Evolutionary conservation across 1,140 invertebrate species (phyloP), one percentile per base, ranked within the genome.

Genomic region (Triops cancriformis): DNA sequence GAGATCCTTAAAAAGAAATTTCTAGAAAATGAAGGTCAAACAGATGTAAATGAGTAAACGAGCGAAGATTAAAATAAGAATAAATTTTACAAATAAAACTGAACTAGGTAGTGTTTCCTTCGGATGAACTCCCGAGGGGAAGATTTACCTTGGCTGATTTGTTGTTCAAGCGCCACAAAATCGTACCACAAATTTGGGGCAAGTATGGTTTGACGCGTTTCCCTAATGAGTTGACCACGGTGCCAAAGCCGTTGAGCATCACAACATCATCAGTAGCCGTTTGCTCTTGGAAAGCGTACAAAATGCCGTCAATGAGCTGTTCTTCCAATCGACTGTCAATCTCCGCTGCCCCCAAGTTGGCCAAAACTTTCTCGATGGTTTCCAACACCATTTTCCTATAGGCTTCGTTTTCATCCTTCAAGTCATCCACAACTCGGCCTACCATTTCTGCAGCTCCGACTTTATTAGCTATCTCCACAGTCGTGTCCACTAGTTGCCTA

Each of bases 321-420:
- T 99, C 98, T 85, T 99, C 98, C 0, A 99, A 86, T 72, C 97
- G 88, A 0, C 95, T 97, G 85, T 99, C 98, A 74, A 99, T 98
- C 84, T 99, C 98, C 0, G 96, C 94, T 0, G 97, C 97, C 43
- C 98, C 98, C 26, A 99, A 87, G 85, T 98, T 97, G 7, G 93
- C 94, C 90, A 99, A 96, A 78, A 99, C 95, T 85, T 99, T 99
- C 84, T 99, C 98, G 80, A 99, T 99, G 0, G 96, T 99, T 85
- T 99, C 98, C 96, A 99, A 99, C 0, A 99, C 98, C 98, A 99
- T 99, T 88, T 99, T 99, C 79, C 98, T 89, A 85, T 99, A 99
- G 82, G 98, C 96, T 85, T 99, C 98, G 85, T 99, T 98, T 86
- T 99, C 98, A 85, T 99, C 98, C 86, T 99, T 99, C 42, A 99